Base-by-base conservation (phyloP, 2,888 invertebrate genomes). In the Augochlorella aurata region DNA sequence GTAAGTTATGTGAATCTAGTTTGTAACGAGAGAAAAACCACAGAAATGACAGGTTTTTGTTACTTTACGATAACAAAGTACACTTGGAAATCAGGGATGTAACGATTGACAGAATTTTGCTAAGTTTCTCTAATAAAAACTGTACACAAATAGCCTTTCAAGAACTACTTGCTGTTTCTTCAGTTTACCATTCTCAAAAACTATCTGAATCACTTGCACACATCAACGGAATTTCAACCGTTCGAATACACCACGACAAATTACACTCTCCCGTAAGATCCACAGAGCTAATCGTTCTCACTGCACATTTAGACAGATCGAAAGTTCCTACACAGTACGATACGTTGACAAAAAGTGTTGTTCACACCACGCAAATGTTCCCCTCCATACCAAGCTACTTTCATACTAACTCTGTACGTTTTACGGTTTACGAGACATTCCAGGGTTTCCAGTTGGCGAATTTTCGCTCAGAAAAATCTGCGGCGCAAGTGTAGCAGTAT, bases 81-180 rank as follows among this genome's bases (percentile, higher is more conserved):
- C 58, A 58, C 58, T 58, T 58, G 24, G 24, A 58, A 58, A 58
- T 58, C 58, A 58, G 58, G 58, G 58, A 58, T 58, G 58, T 58
- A 58, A 58, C 58, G 58, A 58, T 58, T 58, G 58, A 58, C 58
- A 24, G 58, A 58, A 58, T 58, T 58, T 58, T 58, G 58, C 58
- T 58, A 58, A 58, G 58, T 58, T 58, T 58, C 24, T 58, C 58
- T 58, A 58, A 58, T 58, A 58, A 58, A 58, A 58, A 58, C 24
- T 58, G 58, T 58, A 58, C 58, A 58, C 58, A 58, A 58, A 58
- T 58, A 58, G 58, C 21, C 58, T 58, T 16, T 58, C 58, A 58
- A 58, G 24, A 58, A 58, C 58, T 58, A 58, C 58, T 58, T 58
- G 58, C 58, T 58, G 58, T 58, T 24, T 58, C 58, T 38, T 38